Base-by-base conservation (phyloP, 2,888 invertebrate genomes). In the Harpagoxenus sublaevis region DNA sequence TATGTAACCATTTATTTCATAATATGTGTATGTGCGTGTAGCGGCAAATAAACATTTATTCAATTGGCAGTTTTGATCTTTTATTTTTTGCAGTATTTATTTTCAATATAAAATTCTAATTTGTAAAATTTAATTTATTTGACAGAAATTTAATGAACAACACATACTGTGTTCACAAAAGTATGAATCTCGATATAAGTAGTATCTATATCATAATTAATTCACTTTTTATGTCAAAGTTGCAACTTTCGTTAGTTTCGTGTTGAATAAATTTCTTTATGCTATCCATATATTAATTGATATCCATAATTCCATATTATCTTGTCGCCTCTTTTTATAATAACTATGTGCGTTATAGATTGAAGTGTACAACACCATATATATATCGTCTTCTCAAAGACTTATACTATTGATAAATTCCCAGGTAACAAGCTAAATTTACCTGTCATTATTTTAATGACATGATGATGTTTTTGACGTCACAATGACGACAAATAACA, bases 11-110 rank as follows among this genome's bases (percentile, higher is more conserved):
- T 35, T 35, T 35, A 35, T 35, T 35, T 35, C 5, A 35, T 35
- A 35, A 0, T 35, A 35, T 35, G 35, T 35, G 6, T 35, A 0
- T 35, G 35, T 35, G 35, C 5, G 6, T 35, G 35, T 35, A 35
- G 35, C 6, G 35, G 6, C 35, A 35, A 35, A 35, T 53, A 53
- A 53, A 53, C n/a, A 53, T 45, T 66, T 28, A 66, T 66, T 45
- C 15, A 66, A 23, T 28, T 42, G 8, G 15, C 3, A 66, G 8
- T 28, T 45, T 15, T 15, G 10, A 18, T 39, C 6, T 42, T 28
- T 66, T 42, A 66, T 53, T 66, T 45, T 45, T 23, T 66, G n/a
- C n/a, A 62, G 15, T 63, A 39, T n/a, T n/a, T 53, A 53, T n/a
- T 66, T 28, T 23, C 3, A 66, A 42, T 42, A 8, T 28, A 57